These are phyloP conservation scores for Otus sunia DNA, from an alignment of 2,113 vertebrate species.

Conservation along the genomic window DNA sequence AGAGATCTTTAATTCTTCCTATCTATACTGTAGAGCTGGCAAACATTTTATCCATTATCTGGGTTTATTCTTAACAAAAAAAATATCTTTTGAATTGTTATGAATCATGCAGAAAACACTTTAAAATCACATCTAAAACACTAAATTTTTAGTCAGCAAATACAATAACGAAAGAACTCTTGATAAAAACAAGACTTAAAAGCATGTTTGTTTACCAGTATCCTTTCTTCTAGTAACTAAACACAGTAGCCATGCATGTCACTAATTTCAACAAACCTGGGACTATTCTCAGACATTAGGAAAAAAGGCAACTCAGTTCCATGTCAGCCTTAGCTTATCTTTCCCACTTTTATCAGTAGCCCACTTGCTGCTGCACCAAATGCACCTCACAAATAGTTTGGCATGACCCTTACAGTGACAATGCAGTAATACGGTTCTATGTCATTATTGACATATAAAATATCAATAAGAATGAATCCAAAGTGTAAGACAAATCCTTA, in stretches of 20 bases:
- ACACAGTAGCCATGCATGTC: neutral
- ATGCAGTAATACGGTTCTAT: neutral
- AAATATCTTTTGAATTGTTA: neutral
- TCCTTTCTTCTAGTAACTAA: neutral
- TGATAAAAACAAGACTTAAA: neutral
- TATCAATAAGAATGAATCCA: neutral
- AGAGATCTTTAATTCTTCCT: neutral
- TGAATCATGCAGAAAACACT: neutral
- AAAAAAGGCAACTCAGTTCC: neutral
- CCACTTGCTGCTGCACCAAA: neutral
- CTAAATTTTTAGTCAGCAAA: neutral
- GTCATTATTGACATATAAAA: neutral
- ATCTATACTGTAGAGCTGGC: neutral
- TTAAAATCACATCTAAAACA: neutral
- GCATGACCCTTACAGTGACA: fast-evolving
- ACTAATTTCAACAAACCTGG: neutral
- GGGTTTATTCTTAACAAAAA: neutral
- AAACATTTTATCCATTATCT: neutral
- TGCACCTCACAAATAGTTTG: neutral
- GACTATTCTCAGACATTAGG: neutral
- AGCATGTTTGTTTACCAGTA: neutral
- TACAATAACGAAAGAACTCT: neutral
- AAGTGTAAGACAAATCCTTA: neutral
- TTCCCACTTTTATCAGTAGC: neutral
- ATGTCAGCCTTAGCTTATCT: neutral